phyloP scores from a whole-genome alignment of 2,888 invertebrate species.

The Augiades crinisus region DNA sequence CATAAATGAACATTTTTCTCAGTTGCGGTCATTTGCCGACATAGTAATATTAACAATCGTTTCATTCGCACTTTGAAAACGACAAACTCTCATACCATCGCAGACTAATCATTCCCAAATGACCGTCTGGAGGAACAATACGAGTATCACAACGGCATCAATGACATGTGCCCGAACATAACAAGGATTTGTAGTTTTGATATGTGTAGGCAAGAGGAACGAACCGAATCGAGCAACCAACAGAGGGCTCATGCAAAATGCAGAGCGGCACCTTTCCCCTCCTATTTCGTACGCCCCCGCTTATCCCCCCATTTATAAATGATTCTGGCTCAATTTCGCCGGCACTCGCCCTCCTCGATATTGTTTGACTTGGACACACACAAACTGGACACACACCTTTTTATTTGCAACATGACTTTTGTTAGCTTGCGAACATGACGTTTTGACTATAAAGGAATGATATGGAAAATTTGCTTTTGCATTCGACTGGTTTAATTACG shows the following conservation, averaged over 20 bases:
- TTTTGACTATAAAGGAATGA: no score
- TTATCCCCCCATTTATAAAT: conserved; percentile 63
- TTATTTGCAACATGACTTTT: background rate
- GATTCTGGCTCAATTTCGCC: conserved; percentile 72
- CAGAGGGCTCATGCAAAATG: conserved; percentile 71
- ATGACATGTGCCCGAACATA: background rate
- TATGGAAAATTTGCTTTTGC: no score
- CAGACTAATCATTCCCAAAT: no score
- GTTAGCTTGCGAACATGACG: no score
- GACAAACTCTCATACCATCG: no score
- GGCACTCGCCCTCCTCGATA: conserved; percentile 51
- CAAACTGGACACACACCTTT: background rate
- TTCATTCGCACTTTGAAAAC: no score
- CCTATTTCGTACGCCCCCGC: conserved; percentile 40
- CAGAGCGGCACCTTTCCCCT: conserved; percentile 55
- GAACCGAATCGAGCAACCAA: conserved; percentile 50
- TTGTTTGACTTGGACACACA: conserved; percentile 66
- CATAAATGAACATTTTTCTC: no score
- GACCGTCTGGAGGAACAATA: no score
- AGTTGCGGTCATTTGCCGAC: no score
- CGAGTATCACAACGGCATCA: no score
- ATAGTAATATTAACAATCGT: no score
- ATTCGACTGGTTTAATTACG: no score
- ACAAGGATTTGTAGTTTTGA: conserved; percentile 1
- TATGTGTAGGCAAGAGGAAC: conserved; percentile 22